A percentile compares a stretch with the other conserved stretches of the same genome.
These are phyloP conservation scores for Caerostris extrusa DNA, from an alignment of 1,140 invertebrate genomes.

Conservation along the genomic window DNA sequence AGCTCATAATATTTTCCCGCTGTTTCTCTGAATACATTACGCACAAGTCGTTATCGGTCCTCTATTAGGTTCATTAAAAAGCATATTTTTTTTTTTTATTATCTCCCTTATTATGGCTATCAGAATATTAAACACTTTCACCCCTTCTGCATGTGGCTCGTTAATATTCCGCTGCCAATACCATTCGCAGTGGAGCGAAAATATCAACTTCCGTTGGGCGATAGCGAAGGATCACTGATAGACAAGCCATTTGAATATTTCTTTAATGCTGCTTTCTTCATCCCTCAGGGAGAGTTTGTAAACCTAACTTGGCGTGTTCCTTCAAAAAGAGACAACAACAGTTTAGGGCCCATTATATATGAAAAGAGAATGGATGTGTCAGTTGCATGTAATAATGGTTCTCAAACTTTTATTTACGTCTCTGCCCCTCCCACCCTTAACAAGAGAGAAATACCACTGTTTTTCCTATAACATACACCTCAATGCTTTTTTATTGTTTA, in stretches of 20 bases:
- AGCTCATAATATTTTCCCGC: background rate
- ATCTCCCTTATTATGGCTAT: conserved; percentile 41
- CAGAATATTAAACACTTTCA: conserved; percentile 65
- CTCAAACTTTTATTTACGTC: too few species aligned
- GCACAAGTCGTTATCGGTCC: background rate
- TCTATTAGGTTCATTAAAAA: conserved; percentile 40
- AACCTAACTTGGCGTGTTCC: too few species aligned
- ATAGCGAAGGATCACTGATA: background rate
- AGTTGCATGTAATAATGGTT: too few species aligned
- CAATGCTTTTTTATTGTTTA: too few species aligned
- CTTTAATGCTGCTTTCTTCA: background rate
- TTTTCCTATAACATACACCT: too few species aligned
- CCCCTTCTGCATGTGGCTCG: background rate
- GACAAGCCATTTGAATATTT: background rate
- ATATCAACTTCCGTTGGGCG: conserved; percentile 21
- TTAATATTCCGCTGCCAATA: conserved; percentile 35
- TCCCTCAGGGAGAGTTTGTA: too few species aligned
- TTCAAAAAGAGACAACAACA: too few species aligned
- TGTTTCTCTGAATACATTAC: background rate
- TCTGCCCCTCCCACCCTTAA: too few species aligned
- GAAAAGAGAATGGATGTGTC: too few species aligned
- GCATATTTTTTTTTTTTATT: conserved; percentile 36
- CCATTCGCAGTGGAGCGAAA: conserved; percentile 43
- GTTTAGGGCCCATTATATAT: too few species aligned
- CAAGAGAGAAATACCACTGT: too few species aligned